Evolutionary conservation across 1,140 invertebrate genomes (phyloP).

Genomic region (Oncopodura yosiiana): DNA sequence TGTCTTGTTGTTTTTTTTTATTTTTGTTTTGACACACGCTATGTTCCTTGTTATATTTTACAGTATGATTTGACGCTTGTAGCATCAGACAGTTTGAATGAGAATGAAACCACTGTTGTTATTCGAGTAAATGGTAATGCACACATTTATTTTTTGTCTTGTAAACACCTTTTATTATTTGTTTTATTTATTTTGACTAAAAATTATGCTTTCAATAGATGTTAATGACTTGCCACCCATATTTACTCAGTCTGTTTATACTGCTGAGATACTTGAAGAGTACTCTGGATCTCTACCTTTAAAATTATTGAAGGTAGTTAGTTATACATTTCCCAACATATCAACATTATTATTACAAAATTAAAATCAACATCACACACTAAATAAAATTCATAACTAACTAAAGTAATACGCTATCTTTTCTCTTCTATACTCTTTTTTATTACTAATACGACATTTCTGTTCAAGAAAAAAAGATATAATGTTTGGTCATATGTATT

Average conservation of each 20-base stretch:
- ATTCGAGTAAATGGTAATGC: constrained; percentile 51
- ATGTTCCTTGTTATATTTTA: constrained; percentile 35
- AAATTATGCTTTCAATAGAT: constrained; percentile 40
- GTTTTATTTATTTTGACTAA: neutral
- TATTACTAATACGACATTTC: neutral
- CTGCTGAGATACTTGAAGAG: constrained; percentile 57
- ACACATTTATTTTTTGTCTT: constrained; percentile 20
- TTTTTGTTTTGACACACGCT: constrained; percentile 37
- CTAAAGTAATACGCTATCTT: too few species aligned
- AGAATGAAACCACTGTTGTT: constrained; percentile 66
- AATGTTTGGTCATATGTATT: neutral
- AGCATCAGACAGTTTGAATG: constrained; percentile 73
- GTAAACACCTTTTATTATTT: too few species aligned
- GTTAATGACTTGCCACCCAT: constrained; percentile 71
- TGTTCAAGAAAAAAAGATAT: neutral
- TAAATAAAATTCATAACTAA: too few species aligned
- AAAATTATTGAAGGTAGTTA: constrained; percentile 51
- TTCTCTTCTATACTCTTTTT: neutral
- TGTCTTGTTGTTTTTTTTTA: constrained; percentile 9
- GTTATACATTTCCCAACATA: too few species aligned
- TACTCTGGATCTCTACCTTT: constrained; percentile 49
- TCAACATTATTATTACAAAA: too few species aligned
- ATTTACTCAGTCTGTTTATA: constrained; percentile 60
- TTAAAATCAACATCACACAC: too few species aligned
- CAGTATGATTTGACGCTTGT: constrained; percentile 73